Conservation (phyloP, 2,113 vertebrate genomes). For the Nothobranchius kuhntae region DNA sequence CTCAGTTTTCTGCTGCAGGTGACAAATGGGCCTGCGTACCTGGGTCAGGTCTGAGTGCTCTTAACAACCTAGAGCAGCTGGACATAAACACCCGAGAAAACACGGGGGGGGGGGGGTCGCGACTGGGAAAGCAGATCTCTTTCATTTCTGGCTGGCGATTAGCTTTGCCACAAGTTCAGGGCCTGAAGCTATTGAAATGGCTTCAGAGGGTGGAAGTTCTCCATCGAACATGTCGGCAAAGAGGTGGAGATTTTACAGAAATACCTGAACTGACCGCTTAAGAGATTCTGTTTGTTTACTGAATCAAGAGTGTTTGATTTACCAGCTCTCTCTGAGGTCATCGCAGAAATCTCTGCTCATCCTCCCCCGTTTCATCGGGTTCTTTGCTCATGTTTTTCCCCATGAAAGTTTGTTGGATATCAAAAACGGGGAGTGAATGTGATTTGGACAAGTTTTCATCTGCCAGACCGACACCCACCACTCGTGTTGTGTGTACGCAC, state of each 20-base stretch:
- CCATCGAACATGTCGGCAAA: neutral
- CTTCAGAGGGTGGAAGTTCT: slow-evolving; percentile 31
- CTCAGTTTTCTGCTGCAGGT: slow-evolving; percentile 99
- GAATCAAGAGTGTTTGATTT: slow-evolving; percentile 4
- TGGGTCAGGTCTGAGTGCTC: slow-evolving; percentile 94
- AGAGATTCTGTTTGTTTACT: slow-evolving; percentile 14
- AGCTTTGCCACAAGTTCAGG: slow-evolving; percentile 2
- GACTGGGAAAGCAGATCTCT: slow-evolving; percentile 34
- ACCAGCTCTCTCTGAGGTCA: slow-evolving; percentile 7
- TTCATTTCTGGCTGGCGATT: slow-evolving; percentile 26
- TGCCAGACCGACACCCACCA: slow-evolving; percentile 84
- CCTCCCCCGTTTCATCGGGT: neutral
- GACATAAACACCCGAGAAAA: slow-evolving; percentile 65
- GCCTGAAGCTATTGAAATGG: slow-evolving; percentile 29
- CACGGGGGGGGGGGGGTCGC: slow-evolving; percentile 33
- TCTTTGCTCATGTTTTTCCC: slow-evolving; percentile 48
- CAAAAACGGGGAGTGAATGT: slow-evolving; percentile 17
- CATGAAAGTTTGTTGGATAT: slow-evolving; percentile 42
- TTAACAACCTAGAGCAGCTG: slow-evolving; percentile 87
- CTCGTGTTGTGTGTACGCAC: slow-evolving; percentile 66
- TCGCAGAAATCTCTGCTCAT: neutral
- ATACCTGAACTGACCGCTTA: slow-evolving; percentile 24
- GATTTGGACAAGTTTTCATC: slow-evolving; percentile 31
- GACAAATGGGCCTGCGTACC: slow-evolving; percentile 97
- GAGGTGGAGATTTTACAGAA: slow-evolving; percentile 7